phyloP scores from a whole-genome alignment of 2,888 invertebrate genomes.

The Calliopum simillimum region DNA sequence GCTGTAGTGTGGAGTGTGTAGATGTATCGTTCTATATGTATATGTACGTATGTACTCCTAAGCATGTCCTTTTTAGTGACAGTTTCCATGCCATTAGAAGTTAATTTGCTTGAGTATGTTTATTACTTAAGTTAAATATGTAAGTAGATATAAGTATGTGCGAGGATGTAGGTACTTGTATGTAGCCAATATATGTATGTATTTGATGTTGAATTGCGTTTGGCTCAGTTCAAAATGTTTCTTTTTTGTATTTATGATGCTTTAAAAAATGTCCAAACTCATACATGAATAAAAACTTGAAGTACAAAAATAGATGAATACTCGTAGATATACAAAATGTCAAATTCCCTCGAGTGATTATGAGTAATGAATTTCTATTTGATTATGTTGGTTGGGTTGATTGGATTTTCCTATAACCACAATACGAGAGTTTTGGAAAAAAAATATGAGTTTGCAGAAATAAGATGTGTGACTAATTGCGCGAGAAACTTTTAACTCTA shows the following conservation, averaged over 20 bases:
- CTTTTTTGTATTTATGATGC: constrained; percentile 54
- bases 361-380: constrained; percentile 39
- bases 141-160: too few species aligned
- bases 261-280: too few species aligned
- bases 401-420: not conserved
- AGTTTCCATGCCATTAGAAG: constrained; percentile 30
- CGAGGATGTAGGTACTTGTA: too few species aligned
- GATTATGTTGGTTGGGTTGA: constrained; percentile 32
- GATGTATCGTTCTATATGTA: too few species aligned
- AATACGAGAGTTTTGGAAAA: too few species aligned
- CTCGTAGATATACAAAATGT: not conserved
- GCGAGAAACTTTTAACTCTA: not conserved
- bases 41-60: not conserved
- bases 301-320: too few species aligned
- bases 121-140: constrained; percentile 25
- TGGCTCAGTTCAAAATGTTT: too few species aligned
- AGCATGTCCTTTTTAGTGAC: constrained; percentile 20
- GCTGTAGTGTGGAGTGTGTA: constrained; percentile 1
- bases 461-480: not conserved
- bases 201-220: too few species aligned
- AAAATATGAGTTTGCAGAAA: constrained; percentile 16
- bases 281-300: too few species aligned
- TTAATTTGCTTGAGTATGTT: constrained; percentile 27
- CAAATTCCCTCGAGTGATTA: constrained; percentile 29
- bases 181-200: constrained; percentile 34